These are phyloP conservation scores for Lasioglossum vierecki DNA, from an alignment of 2,888 invertebrate genomes.

Conservation along the genomic window DNA sequence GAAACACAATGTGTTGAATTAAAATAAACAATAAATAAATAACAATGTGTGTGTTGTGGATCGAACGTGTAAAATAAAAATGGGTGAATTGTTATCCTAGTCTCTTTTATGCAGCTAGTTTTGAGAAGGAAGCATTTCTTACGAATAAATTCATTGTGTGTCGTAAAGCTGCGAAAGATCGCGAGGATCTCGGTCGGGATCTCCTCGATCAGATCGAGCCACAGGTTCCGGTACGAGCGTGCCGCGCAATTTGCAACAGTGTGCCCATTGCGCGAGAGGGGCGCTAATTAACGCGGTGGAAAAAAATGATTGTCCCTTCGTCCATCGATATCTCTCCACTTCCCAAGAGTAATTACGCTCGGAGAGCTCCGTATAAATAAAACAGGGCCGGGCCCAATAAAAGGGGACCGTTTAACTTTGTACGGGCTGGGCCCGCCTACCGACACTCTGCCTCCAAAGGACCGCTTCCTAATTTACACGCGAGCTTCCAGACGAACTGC, in stretches of 20 bases:
- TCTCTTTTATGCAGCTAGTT: too few relatives aligned
- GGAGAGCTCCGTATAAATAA: constrained; percentile 52
- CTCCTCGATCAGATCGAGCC: neutral
- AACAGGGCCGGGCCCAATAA: constrained; percentile 38
- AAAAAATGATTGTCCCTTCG: constrained; percentile 55
- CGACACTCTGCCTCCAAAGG: constrained; percentile 34
- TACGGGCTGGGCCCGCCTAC: constrained; percentile 38
- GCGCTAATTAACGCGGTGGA: constrained; percentile 51
- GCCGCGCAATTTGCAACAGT: neutral
- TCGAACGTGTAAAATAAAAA: too few relatives aligned
- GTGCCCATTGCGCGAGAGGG: neutral
- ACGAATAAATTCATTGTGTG: too few relatives aligned
- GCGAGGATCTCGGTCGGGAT: neutral
- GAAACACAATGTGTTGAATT: too few relatives aligned
- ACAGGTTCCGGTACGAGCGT: neutral
- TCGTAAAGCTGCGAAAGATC: neutral
- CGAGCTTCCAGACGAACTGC: neutral
- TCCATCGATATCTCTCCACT: constrained; percentile 50
- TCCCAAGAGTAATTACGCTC: constrained; percentile 54
- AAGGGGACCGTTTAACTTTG: constrained; percentile 57
- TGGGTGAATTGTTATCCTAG: too few relatives aligned
- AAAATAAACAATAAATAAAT: too few relatives aligned
- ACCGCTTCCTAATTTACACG: constrained; percentile 12
- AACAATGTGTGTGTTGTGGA: too few relatives aligned
- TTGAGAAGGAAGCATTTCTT: too few relatives aligned